Conservation (phyloP, 1,140 invertebrate species). For the Drosophila bifasciata region DNA sequence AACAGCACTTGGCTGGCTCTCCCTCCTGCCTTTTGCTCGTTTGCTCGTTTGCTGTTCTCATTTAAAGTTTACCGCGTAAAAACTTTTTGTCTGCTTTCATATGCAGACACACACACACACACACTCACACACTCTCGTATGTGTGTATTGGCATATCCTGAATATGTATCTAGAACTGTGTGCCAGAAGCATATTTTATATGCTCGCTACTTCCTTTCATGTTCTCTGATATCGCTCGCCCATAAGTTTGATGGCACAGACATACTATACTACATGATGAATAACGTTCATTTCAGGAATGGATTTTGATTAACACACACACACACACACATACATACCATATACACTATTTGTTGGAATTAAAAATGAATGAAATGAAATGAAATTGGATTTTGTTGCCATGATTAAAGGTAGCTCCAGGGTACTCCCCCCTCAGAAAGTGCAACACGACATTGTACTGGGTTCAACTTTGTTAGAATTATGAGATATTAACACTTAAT, state of each 20-base stretch:
- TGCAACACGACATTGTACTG: too few relatives aligned
- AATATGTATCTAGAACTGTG: neutral
- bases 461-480: too few relatives aligned
- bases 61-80: conserved; percentile 47
- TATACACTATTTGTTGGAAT: too few relatives aligned
- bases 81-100: conserved; percentile 35
- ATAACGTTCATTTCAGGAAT: conserved; percentile 23
- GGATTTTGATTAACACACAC: conserved; percentile 3
- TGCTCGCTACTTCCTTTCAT: conserved; percentile 1
- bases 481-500: too few relatives aligned
- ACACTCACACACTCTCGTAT: too few relatives aligned
- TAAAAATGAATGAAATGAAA: neutral
- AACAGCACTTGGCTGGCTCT: conserved; percentile 25
- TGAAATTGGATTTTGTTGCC: too few relatives aligned
- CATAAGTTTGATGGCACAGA: conserved; percentile 32
- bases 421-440: too few relatives aligned
- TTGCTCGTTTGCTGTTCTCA: conserved; percentile 19
- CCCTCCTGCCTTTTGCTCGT: conserved; percentile 1
- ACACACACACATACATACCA: too few relatives aligned
- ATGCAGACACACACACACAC: neutral
- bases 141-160: conserved; percentile 16
- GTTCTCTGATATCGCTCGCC: neutral
- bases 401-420: too few relatives aligned
- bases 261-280: too few relatives aligned
- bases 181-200: conserved; percentile 30